Evolutionary conservation across 2,113 vertebrate species (phyloP).

Genomic region (Todiramphus chloris): DNA sequence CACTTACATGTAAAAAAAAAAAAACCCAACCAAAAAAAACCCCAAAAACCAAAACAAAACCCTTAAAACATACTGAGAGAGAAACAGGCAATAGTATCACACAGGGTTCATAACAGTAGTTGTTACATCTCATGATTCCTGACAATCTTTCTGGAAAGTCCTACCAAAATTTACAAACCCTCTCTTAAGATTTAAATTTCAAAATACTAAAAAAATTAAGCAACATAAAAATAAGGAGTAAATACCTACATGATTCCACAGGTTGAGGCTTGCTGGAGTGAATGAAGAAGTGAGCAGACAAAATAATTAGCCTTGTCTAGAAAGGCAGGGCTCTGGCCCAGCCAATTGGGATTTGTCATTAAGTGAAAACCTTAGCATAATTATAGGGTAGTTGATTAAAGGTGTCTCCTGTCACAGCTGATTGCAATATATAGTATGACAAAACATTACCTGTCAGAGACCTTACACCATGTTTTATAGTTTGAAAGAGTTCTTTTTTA

Average conservation of each 20-base stretch:
- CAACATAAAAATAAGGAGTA: background rate
- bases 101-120: background rate
- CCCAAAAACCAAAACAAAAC: no score
- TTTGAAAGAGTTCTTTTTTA: background rate
- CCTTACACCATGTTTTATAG: background rate
- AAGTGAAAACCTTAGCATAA: constrained; percentile 43
- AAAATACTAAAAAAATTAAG: background rate
- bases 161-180: background rate
- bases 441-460: background rate
- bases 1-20: background rate
- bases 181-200: background rate
- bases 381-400: constrained; percentile 23
- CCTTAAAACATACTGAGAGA: background rate
- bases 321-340: constrained; percentile 40
- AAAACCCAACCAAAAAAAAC: background rate
- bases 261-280: constrained; percentile 6
- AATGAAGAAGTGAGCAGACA: background rate
- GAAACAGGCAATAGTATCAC: background rate
- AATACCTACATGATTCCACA: background rate
- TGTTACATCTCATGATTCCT: background rate
- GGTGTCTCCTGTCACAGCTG: constrained; percentile 5
- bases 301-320: constrained; percentile 20
- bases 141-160: background rate
- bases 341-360: constrained; percentile 40
- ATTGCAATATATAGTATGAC: background rate